Conservation (phyloP, 1,140 invertebrate species). For the Calephelis nemesis region DNA sequence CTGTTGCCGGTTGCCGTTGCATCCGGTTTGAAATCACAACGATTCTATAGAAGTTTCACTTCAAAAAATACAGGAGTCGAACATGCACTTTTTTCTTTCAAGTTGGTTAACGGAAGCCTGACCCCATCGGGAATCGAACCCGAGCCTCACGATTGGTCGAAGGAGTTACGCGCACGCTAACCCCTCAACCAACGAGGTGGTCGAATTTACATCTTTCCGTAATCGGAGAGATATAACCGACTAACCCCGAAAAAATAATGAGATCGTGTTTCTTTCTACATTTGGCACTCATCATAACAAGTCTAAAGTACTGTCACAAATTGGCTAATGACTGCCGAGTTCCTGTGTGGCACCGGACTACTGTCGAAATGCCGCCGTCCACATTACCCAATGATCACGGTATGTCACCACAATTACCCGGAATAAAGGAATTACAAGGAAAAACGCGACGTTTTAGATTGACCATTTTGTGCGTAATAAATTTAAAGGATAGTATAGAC, state of each 20-base stretch:
- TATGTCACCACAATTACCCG: slow-evolving; percentile 56
- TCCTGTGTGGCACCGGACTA: slow-evolving; percentile 52
- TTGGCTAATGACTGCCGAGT: slow-evolving; percentile 65
- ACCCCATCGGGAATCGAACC: too few relatives aligned
- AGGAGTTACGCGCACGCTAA: too few relatives aligned
- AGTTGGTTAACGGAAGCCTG: too few relatives aligned
- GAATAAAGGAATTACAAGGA: slow-evolving; percentile 49
- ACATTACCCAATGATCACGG: slow-evolving; percentile 57
- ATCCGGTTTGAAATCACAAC: too few relatives aligned
- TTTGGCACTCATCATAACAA: slow-evolving; percentile 37
- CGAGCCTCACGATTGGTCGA: too few relatives aligned
- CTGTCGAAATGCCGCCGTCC: slow-evolving; percentile 56
- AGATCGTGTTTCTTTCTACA: slow-evolving; percentile 35
- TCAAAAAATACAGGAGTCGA: too few relatives aligned
- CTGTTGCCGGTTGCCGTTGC: too few relatives aligned
- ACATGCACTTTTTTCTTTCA: too few relatives aligned
- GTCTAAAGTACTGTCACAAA: slow-evolving; percentile 60
- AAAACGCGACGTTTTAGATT: slow-evolving; percentile 33
- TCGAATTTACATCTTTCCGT: too few relatives aligned
- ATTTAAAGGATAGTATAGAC: not conserved
- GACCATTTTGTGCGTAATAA: slow-evolving; percentile 19
- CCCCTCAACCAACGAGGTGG: too few relatives aligned
- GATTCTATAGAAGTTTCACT: too few relatives aligned
- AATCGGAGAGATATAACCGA: not conserved
- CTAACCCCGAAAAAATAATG: slow-evolving; percentile 4